Conservation (phyloP, 2,797 vertebrate species). For the Sus cebifrons region DNA sequence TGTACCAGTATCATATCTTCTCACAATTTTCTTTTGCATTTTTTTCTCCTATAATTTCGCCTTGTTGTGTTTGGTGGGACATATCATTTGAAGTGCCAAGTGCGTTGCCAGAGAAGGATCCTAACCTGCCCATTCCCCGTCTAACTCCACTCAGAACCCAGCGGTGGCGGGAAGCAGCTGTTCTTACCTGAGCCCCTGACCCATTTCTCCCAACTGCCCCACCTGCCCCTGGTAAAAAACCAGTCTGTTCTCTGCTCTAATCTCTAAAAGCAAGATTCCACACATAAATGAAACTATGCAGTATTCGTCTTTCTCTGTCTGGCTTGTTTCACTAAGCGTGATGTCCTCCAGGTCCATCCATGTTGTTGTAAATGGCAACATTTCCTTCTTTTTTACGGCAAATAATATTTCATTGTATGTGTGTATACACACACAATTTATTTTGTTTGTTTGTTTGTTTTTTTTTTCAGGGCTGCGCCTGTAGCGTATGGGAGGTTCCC, state of each 20-base stretch:
- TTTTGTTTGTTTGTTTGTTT: too few species aligned
- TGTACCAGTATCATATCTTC: neutral
- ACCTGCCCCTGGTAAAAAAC: neutral
- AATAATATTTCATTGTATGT: neutral
- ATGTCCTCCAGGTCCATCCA: neutral
- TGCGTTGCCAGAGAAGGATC: neutral
- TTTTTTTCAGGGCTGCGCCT: too few species aligned
- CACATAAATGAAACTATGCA: neutral
- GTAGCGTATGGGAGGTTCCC: too few species aligned
- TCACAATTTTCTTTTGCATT: neutral
- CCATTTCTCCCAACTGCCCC: neutral
- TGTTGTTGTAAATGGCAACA: neutral
- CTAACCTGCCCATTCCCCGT: accelerated
- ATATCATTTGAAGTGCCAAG: neutral
- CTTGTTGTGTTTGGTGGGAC: neutral
- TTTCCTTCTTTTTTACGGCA: neutral
- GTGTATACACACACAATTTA: too few species aligned
- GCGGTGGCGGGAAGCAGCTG: accelerated
- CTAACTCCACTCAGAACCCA: neutral
- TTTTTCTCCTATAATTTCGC: neutral
- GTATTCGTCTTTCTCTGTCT: neutral
- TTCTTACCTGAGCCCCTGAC: too few species aligned
- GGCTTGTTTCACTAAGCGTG: neutral
- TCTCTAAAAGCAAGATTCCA: neutral
- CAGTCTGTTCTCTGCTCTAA: neutral